Base-by-base conservation (phyloP, 2,113 vertebrate species). In the Macquaria ambigua region DNA sequence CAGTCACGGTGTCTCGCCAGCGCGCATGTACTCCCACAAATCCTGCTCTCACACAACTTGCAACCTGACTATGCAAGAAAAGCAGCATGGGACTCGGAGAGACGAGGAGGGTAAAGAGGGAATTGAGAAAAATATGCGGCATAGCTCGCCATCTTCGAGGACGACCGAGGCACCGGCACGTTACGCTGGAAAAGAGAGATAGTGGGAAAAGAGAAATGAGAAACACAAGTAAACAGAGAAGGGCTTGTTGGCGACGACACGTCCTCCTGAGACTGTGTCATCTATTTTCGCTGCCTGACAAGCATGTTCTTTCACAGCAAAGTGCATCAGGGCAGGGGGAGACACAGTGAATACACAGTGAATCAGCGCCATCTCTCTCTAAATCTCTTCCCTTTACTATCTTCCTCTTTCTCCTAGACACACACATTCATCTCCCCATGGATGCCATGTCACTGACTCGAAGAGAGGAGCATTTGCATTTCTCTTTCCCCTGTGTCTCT, bases 391-490 rank as follows among this genome's bases (percentile, higher is more conserved):
- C 55, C 84, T 66, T 69, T 56, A 41, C 62, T 31, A 63, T 83
- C 70, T 77, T 64, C 79, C 58, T 46, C 41, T 23, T 63, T 37
- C 46, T 55, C 74, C 78, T 4, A 1, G 34, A 34, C 28, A 46
- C 81, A 82, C 80, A 81, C 63, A 81, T 78, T 78, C 87, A 79
- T 82, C 82, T 92, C 89, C 90, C 86, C 31, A 56, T 25, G 82
- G 90, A 91, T 72, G 78, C 73, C 90, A 82, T 89, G 93, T 90
- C 88, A 89, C 77, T 59, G 88, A 92, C 90, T 92, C 91, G 76
- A 91, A 88, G 78, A 89, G 90, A 79, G 50, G 72, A 87, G 74
- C 84, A 89, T 94, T 94, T 91, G 92, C 94, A 95, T 93, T 90
- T 91, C 87, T 89, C 83, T 88, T 34, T 87, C 84, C 87, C 88